A percentile compares a stretch with the other conserved stretches of the same genome.
Evolutionary conservation across 2,888 invertebrate genomes (phyloP).

Genomic region (Arctia plantaginis): DNA sequence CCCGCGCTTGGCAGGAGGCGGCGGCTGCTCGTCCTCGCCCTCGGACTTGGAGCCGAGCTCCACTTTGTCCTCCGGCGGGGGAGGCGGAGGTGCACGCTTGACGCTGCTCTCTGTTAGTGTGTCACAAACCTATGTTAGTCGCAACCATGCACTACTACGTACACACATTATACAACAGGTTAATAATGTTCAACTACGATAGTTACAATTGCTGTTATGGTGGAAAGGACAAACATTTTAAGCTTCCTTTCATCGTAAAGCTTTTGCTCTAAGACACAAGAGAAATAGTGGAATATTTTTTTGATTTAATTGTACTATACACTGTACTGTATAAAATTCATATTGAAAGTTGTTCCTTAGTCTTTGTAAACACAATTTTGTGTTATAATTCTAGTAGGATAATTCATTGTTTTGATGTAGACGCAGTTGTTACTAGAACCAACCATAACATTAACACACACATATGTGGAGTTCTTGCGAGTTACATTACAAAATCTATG

Average conservation of each 20-base stretch:
- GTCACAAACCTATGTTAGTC: conserved; percentile 14
- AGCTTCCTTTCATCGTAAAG: no score
- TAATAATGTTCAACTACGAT: not conserved
- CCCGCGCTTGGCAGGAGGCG: conserved; percentile 88
- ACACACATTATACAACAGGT: not conserved
- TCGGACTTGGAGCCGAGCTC: conserved; percentile 94
- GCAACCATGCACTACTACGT: conserved; percentile 9
- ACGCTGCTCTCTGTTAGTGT: conserved; percentile 59
- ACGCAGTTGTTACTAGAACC: not conserved
- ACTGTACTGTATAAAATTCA: no score
- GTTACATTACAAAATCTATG: no score
- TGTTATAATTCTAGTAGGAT: not conserved
- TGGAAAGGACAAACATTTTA: no score
- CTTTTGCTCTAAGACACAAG: no score
- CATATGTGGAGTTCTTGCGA: no score
- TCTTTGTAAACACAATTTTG: not conserved
- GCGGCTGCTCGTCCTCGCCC: conserved; percentile 93
- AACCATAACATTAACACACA: not conserved
- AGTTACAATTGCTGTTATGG: not conserved
- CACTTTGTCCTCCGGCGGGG: conserved; percentile 79
- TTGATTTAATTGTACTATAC: no score
- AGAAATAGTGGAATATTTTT: no score
- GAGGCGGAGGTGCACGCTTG: conserved; percentile 72
- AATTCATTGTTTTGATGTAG: not conserved
- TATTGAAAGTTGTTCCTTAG: no score